Evolutionary conservation across 2,113 vertebrate genomes (phyloP).

Genomic region (Chiloscyllium plagiosum): DNA sequence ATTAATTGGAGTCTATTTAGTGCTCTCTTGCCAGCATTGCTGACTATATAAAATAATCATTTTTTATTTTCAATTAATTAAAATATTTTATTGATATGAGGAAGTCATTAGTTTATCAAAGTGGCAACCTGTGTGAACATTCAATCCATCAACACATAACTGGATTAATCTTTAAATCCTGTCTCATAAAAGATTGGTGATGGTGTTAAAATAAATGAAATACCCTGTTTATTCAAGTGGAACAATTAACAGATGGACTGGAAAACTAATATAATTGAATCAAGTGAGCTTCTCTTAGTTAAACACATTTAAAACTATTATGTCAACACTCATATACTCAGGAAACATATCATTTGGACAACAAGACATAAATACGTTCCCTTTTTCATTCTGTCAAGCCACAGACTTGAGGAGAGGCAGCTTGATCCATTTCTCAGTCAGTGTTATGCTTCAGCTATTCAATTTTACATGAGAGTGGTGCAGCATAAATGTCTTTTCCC

Average conservation of each 20-base stretch:
- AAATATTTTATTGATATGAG: background rate
- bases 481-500: background rate
- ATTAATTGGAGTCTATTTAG: background rate
- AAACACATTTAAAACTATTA: background rate
- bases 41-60: background rate
- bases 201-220: background rate
- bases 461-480: background rate
- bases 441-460: background rate
- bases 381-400: background rate
- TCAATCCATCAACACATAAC: background rate
- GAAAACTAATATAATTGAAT: background rate
- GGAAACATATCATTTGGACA: background rate
- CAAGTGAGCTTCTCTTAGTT: background rate
- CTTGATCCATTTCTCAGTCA: background rate
- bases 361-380: background rate
- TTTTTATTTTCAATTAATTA: background rate
- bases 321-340: background rate
- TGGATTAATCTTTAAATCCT: background rate
- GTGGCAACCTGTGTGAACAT: background rate
- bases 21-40: background rate
- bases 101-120: background rate
- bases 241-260: background rate
- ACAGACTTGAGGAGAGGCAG: background rate
- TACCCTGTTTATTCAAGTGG: background rate
- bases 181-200: background rate